Evolutionary conservation across 2,888 invertebrate species (phyloP), one percentile per base, ranked within the genome.

Genomic region (Trichogramma evanescens): DNA sequence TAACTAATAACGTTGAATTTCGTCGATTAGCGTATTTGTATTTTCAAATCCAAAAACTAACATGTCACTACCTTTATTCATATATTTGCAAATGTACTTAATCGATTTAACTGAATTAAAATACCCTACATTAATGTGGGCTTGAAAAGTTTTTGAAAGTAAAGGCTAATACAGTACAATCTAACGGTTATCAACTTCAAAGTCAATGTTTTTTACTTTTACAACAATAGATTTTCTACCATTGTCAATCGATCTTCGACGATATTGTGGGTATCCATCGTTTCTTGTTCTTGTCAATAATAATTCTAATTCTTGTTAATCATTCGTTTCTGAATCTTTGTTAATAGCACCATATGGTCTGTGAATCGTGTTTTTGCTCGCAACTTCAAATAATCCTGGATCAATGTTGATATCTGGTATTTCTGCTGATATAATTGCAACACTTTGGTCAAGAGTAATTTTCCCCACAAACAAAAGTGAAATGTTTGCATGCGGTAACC

Each of bases 51-150:
- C 61, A 59, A 69, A 65, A 5, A 61, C 59, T 41, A 65, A 66
- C 57, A 63, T 58, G 59, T 71, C 69, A 43, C 65, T 64, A 5
- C 72, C 71, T 66, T 72, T 73, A 50, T 69, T 68, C 2, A 75
- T 64, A 61, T 73, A 74, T 56, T 13, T 13, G 13, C 68, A 69
- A 79, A 79, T 70, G 59, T 77, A 77, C 69, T 77, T 77, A 26
- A 78, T 76, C 0, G 70, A 68, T 62, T 78, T 76, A 0, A 80
- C 74, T 0, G 77, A 79, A 67, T 69, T 71, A 61, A 78, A 80
- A 59, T 54, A 72, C 62, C 79, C 78, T 8, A 79, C 74, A 65
- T 79, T 78, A n/a, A 74, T 72, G 63, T 78, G 76, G 1, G 72
- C 71, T 38, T 71, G 54, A 49, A 65, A 71, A 10, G 55, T 65